phyloP scores from a whole-genome alignment of 2,113 vertebrate genomes.

The Tyrannus savana region DNA sequence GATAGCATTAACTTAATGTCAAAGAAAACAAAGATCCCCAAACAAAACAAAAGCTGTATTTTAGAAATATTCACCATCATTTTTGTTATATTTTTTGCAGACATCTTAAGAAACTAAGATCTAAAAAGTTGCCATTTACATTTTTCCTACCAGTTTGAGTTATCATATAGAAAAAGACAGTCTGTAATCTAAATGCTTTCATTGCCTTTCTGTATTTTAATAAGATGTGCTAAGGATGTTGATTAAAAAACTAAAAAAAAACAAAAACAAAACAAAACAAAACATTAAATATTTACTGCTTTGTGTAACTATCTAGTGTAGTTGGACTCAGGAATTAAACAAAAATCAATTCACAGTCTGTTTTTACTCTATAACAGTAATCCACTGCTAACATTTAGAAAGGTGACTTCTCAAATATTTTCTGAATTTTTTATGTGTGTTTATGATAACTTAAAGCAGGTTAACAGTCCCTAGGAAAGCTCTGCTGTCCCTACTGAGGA shows the following conservation, averaged over 20 bases:
- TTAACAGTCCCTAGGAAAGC: background rate
- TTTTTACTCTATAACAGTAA: background rate
- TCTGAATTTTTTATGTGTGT: background rate
- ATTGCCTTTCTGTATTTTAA: background rate
- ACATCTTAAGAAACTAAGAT: background rate
- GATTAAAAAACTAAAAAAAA: background rate
- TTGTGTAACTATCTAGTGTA: background rate
- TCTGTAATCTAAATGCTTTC: background rate
- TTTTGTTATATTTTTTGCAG: background rate
- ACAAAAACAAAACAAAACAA: background rate
- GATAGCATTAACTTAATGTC: background rate
- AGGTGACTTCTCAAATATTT: background rate
- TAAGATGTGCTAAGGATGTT: background rate
- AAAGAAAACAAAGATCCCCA: background rate
- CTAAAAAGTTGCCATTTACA: background rate
- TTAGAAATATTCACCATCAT: background rate
- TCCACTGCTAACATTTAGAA: background rate
- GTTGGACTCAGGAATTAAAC: background rate
- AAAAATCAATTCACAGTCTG: background rate
- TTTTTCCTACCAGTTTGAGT: background rate
- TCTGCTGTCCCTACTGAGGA: background rate
- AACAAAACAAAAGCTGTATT: background rate
- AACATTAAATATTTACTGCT: background rate
- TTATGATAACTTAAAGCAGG: background rate
- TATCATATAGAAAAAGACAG: background rate